A percentile compares a stretch with the other conserved stretches of the same genome.
These are phyloP conservation scores for Loripinus fragilis DNA, from an alignment of 2,888 invertebrate species.

Conservation along the genomic window DNA sequence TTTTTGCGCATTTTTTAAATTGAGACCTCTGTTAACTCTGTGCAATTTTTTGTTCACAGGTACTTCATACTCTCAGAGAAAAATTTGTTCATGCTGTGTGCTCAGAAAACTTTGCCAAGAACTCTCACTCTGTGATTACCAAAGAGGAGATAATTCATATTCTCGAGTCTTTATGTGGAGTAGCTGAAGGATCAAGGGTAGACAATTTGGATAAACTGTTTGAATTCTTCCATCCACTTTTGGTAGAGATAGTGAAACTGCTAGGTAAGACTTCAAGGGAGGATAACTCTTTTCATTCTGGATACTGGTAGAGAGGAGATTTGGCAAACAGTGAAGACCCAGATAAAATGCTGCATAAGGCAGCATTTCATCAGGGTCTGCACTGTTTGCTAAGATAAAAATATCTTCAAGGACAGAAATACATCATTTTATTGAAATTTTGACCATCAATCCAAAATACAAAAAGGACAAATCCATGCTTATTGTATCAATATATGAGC, in stretches of 20 bases:
- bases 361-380: too few relatives aligned
- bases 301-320: too few relatives aligned
- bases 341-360: too few relatives aligned
- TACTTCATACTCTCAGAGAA: conserved; percentile 85
- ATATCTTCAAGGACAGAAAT: too few relatives aligned
- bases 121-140: conserved; percentile 87
- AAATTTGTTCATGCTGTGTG: conserved; percentile 86
- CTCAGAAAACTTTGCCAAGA: conserved; percentile 85
- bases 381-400: too few relatives aligned
- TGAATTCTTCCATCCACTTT: conserved; percentile 87
- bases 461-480: too few relatives aligned
- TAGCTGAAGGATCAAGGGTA: conserved; percentile 78
- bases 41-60: conserved; percentile 73
- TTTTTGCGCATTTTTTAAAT: neutral
- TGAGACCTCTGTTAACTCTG: too few relatives aligned
- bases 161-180: conserved; percentile 88
- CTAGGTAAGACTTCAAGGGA: conserved; percentile 81
- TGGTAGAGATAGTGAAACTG: conserved; percentile 89
- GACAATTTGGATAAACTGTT: conserved; percentile 84
- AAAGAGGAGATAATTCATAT: conserved; percentile 89
- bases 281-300: too few relatives aligned
- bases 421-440: too few relatives aligned
- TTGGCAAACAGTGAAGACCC: too few relatives aligned
- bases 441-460: too few relatives aligned
- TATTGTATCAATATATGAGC: too few relatives aligned